Evolutionary conservation across 2,888 invertebrate genomes (phyloP), one percentile per base, ranked within the genome.

Genomic region (Polylopha cassiicola): DNA sequence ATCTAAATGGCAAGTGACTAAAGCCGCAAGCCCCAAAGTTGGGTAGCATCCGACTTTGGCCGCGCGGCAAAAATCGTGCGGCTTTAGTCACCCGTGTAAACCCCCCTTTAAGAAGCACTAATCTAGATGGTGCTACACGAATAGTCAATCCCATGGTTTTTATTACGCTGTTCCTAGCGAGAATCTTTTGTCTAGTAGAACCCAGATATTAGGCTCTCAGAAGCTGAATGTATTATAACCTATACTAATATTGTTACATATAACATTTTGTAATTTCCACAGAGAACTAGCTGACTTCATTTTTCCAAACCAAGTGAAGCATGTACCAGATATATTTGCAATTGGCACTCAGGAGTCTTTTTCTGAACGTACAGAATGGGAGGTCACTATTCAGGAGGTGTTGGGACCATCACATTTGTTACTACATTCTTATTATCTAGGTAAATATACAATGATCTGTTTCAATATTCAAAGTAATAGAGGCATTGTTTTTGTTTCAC

Each of bases 311-410:
- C 90, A 91, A 61, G 89, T 95, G 50, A 92, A 94, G 53, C 92
- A 94, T 73, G 91, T 97, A 15, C 94, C 95, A 11, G 98, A 98
- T 65, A 90, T 98, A 58, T 91, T 97, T 63, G 96, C 92, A 2
- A 92, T 98, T 55, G 97, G 97, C 15, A 96, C 97, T 0, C 98
- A 98, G 75, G 98, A 98, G 78, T 95, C 95, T 2, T 93, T 90
- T 62, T 93, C 95, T 2, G 96, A 95, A 72, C 89, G 93, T 50
- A 90, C 89, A 23, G 94, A 95, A 65, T 95, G 95, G 95, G 95
- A 96, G 77, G 92, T 95, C 0, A 92, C 91, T 23, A 84, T 98
- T 45, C 98, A 98, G 76, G 95, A 97, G 74, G 95, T 97, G 0
- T 86, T 98, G 46, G 98, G 98, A 20, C 96, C 97, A 48, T 93